Conservation (phyloP, 2,888 invertebrate genomes). For the Cosmopolites sordidus region DNA sequence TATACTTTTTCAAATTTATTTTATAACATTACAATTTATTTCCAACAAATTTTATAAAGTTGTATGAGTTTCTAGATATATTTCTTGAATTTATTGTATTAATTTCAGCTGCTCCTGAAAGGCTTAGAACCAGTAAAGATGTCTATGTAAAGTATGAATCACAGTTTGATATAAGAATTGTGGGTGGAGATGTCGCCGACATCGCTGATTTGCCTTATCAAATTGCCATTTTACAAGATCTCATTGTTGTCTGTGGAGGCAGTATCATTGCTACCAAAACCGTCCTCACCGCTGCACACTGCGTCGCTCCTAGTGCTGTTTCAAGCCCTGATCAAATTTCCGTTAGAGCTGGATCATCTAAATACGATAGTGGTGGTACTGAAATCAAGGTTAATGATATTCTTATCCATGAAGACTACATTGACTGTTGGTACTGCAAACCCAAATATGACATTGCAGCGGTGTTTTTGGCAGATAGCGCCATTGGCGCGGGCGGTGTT, state of each 20-base stretch:
- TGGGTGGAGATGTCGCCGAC: slow-evolving; percentile 5
- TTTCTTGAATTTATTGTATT: too few relatives aligned
- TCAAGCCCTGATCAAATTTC: slow-evolving; percentile 5
- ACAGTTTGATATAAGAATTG: slow-evolving; percentile 42
- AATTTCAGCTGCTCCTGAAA: slow-evolving; percentile 8
- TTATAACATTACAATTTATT: too few relatives aligned
- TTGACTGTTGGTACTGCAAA: slow-evolving; percentile 2
- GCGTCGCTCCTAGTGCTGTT: slow-evolving; percentile 30
- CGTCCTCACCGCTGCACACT: slow-evolving; percentile 53
- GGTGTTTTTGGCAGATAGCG: too few relatives aligned
- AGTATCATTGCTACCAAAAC: slow-evolving; percentile 49
- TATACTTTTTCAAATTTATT: too few relatives aligned
- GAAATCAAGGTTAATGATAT: slow-evolving; percentile 1
- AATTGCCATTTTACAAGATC: slow-evolving; percentile 49
- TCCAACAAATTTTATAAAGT: too few relatives aligned
- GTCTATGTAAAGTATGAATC: slow-evolving; percentile 44
- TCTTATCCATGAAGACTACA: slow-evolving; percentile 4
- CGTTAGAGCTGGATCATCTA: slow-evolving; percentile 12
- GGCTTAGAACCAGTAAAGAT: neutral
- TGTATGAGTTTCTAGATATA: too few relatives aligned
- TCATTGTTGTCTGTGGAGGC: slow-evolving; percentile 52
- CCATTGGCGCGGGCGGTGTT: too few relatives aligned
- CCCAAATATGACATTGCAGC: slow-evolving; percentile 15
- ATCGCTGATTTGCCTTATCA: too few relatives aligned
- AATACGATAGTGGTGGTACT: slow-evolving; percentile 10